phyloP scores from a whole-genome alignment of 2,888 invertebrate genomes.

The Pammene aurita region DNA sequence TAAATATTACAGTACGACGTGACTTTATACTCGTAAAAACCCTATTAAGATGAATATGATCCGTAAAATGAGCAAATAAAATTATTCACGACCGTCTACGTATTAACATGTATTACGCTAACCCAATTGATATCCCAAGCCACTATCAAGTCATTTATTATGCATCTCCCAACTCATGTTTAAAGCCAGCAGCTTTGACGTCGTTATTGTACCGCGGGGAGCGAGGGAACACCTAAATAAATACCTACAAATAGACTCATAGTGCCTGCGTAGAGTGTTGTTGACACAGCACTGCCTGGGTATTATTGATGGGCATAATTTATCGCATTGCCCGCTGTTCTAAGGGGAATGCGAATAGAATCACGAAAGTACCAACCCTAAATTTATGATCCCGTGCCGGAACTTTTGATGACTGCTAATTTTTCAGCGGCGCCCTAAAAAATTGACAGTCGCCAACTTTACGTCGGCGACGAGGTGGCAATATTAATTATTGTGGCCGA shows the following conservation, averaged over 20 bases:
- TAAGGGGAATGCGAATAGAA: conserved; percentile 73
- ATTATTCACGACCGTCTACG: conserved; percentile 40
- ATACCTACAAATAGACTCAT: conserved; percentile 58
- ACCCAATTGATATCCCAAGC: conserved; percentile 51
- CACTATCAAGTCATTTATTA: conserved; percentile 54
- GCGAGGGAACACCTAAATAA: conserved; percentile 52
- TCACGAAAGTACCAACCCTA: conserved; percentile 68
- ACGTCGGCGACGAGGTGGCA: conserved; percentile 52
- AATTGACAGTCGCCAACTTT: conserved; percentile 56
- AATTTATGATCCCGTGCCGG: conserved; percentile 72
- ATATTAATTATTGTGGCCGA: conserved; percentile 57
- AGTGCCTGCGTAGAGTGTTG: conserved; percentile 62
- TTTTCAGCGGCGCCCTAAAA: conserved; percentile 64
- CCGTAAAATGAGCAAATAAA: conserved; percentile 37
- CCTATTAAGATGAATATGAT: conserved; percentile 29
- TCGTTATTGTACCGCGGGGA: conserved; percentile 53
- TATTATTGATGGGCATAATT: conserved; percentile 80
- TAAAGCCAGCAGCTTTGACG: conserved; percentile 50
- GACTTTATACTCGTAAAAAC: conserved; percentile 24
- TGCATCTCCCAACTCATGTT: conserved; percentile 54
- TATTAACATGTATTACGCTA: conserved; percentile 42
- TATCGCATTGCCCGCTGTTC: conserved; percentile 69
- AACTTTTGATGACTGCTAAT: conserved; percentile 75
- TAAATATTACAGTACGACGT: conserved; percentile 1
- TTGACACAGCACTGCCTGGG: conserved; percentile 71